Percentiles rank a stretch among this genome's conserved stretches.
phyloP scores from a whole-genome alignment of 2,113 vertebrate species.

The Nematolebias whitei region DNA sequence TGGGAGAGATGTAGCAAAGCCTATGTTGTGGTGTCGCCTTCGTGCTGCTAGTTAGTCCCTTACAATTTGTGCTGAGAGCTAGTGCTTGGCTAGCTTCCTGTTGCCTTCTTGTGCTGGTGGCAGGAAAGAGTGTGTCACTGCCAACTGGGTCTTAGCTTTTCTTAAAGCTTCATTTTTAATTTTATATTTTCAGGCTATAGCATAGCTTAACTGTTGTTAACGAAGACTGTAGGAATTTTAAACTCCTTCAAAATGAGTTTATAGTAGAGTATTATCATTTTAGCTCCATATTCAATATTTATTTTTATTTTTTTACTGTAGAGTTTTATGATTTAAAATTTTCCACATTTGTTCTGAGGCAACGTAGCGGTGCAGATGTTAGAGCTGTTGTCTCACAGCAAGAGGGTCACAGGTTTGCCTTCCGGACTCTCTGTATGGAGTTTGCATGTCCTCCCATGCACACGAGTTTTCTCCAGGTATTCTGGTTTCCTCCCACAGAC shows the following conservation, averaged over 20 bases:
- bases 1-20: conserved; percentile 54
- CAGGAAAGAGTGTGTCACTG: conserved; percentile 40
- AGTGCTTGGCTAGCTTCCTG: conserved; percentile 60
- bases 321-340: not conserved
- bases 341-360: no score
- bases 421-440: no score
- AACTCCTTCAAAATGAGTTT: conserved; percentile 15
- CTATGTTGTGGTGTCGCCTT: conserved; percentile 50
- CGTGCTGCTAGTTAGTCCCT: conserved; percentile 35
- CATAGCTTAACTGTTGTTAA: not conserved
- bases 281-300: not conserved
- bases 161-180: conserved; percentile 51
- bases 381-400: no score
- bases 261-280: not conserved
- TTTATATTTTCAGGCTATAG: not conserved
- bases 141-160: conserved; percentile 64
- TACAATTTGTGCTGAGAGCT: conserved; percentile 56
- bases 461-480: no score
- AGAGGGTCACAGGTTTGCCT: no score
- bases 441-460: no score
- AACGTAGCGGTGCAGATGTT: no score
- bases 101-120: conserved; percentile 65
- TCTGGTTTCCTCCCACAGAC: no score
- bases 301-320: no score
- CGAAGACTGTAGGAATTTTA: conserved; percentile 16